phyloP scores from a whole-genome alignment of 30 jellyfish, hydroid and myxozoan species.

The Chrysaora quinquecirrha region DNA sequence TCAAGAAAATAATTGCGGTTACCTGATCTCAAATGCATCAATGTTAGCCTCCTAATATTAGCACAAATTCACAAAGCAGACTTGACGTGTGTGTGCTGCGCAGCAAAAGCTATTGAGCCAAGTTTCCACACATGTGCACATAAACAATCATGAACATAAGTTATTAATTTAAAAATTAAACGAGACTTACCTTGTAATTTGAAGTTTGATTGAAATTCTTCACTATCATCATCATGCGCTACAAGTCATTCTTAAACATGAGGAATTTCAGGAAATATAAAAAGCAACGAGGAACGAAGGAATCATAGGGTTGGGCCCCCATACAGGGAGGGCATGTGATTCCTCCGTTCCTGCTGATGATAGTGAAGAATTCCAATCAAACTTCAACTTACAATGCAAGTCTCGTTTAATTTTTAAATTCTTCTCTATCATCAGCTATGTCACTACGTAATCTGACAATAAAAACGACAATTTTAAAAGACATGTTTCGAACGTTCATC shows the following conservation, averaged over 20 bases:
- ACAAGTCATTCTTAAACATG: not conserved
- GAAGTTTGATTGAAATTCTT: not conserved
- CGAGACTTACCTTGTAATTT: not conserved
- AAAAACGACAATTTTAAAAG: no score
- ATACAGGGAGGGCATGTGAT: conserved; percentile 26
- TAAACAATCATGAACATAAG: no score
- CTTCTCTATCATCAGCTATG: not conserved
- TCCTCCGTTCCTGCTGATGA: conserved; percentile 34
- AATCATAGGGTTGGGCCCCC: not conserved
- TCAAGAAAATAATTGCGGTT: no score
- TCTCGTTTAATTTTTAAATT: not conserved
- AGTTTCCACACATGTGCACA: no score
- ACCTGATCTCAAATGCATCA: no score
- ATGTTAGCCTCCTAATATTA: no score
- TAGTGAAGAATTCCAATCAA: not conserved
- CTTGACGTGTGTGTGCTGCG: no score
- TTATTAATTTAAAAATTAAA: no score
- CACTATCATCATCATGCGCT: conserved; percentile 5
- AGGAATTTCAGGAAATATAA: not conserved
- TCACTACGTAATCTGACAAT: not conserved
- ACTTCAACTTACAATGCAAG: not conserved
- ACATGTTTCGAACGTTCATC: no score
- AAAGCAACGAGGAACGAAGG: not conserved
- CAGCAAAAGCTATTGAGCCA: no score
- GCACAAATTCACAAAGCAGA: no score